These are phyloP conservation scores for Cheilosia vernalis DNA, from an alignment of 2,888 invertebrate species.

Conservation along the genomic window DNA sequence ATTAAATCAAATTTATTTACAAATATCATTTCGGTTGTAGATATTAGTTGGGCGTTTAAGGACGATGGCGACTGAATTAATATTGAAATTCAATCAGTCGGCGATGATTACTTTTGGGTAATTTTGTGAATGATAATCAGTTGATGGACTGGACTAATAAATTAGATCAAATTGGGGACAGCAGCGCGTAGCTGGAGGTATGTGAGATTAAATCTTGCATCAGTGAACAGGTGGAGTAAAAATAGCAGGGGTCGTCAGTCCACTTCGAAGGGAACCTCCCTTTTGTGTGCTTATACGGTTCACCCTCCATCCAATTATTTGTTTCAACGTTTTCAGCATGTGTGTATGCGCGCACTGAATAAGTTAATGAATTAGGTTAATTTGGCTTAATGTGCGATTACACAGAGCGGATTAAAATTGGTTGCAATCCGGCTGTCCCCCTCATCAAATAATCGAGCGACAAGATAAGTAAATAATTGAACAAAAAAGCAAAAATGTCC, in stretches of 20 bases:
- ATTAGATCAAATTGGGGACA: not conserved
- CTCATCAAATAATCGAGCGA: conserved; percentile 43
- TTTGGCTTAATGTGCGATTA: conserved; percentile 72
- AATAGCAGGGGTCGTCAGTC: not conserved
- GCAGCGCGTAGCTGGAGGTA: not conserved
- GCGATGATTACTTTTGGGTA: conserved; percentile 26
- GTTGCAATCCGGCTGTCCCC: conserved; percentile 1
- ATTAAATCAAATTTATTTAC: conserved; percentile 47
- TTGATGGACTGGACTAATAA: conserved; percentile 26
- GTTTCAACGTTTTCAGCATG: conserved; percentile 44
- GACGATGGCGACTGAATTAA: conserved; percentile 25
- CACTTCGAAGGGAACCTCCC: not conserved
- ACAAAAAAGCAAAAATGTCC: conserved; percentile 52
- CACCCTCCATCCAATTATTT: conserved; percentile 59
- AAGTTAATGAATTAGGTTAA: conserved; percentile 74
- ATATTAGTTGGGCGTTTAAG: not conserved
- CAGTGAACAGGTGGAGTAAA: not conserved
- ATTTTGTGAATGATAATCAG: conserved; percentile 54
- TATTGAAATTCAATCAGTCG: conserved; percentile 65
- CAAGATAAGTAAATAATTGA: conserved; percentile 73
- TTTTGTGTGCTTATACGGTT: not conserved
- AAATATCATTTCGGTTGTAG: not conserved
- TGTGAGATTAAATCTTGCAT: conserved; percentile 33
- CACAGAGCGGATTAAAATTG: conserved; percentile 64
- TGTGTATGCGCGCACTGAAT: conserved; percentile 37